Conservation (phyloP, 2,888 invertebrate species). For the Phyto melanocephala region DNA sequence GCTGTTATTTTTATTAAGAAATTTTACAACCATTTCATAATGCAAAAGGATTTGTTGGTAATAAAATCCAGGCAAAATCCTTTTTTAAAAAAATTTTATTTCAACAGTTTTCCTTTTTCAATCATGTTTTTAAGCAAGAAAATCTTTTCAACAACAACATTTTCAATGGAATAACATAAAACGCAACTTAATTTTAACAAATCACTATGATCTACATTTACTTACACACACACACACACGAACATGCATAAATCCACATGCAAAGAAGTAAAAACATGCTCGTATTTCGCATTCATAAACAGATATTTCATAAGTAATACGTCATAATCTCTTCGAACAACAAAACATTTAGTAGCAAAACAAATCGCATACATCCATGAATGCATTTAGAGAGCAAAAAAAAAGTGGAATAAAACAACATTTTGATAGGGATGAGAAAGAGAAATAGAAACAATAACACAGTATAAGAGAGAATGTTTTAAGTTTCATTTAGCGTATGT, state of each 20-base stretch:
- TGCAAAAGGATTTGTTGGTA: neutral
- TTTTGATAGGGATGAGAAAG: neutral
- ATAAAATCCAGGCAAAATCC: neutral
- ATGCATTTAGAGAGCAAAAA: neutral
- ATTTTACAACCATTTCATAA: neutral
- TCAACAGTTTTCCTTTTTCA: conserved; percentile 1
- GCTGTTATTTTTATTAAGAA: too few relatives aligned
- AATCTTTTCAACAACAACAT: neutral
- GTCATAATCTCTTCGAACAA: conserved; percentile 55
- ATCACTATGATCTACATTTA: conserved; percentile 51
- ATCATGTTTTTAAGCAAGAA: neutral
- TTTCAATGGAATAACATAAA: conserved; percentile 24
- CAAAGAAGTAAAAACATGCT: neutral
- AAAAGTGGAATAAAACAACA: too few relatives aligned
- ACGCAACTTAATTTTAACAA: conserved; percentile 48
- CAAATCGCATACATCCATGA: conserved; percentile 12
- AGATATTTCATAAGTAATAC: conserved; percentile 55
- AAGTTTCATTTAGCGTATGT: too few relatives aligned
- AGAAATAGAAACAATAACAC: too few relatives aligned
- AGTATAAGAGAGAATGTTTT: conserved; percentile 23
- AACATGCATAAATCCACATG: neutral
- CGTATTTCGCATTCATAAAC: conserved; percentile 27
- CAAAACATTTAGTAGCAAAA: conserved; percentile 16
- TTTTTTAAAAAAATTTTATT: conserved; percentile 22
- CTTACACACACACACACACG: neutral